Conservation (phyloP, 2,797 vertebrate species). For the Anguilla megastoma region DNA sequence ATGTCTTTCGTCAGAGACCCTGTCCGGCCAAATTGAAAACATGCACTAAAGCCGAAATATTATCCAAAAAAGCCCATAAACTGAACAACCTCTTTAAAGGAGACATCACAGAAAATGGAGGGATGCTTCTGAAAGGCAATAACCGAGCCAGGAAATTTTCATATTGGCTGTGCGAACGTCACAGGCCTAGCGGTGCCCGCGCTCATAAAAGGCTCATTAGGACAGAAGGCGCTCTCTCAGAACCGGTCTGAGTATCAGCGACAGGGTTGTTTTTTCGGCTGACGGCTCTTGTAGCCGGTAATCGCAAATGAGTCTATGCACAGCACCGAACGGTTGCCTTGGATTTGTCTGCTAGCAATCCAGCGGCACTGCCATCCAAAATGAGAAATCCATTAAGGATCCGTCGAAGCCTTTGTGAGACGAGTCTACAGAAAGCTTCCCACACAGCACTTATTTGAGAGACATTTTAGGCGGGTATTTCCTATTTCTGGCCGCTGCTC, state of each 20-base stretch:
- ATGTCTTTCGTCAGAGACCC: neutral
- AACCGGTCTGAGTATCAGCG: neutral
- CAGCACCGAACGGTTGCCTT: neutral
- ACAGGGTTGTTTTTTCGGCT: neutral
- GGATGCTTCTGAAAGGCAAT: neutral
- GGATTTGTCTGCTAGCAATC: neutral
- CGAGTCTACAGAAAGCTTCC: neutral
- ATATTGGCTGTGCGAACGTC: neutral
- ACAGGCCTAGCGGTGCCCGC: neutral
- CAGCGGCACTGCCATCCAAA: neutral
- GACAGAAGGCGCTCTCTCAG: neutral
- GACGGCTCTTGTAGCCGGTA: neutral
- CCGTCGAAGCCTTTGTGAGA: neutral
- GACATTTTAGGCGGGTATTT: neutral
- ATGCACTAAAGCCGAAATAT: neutral
- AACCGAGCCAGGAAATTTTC: neutral
- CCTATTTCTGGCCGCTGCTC: neutral
- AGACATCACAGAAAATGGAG: neutral
- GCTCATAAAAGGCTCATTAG: neutral
- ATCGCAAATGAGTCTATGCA: neutral
- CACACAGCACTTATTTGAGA: neutral
- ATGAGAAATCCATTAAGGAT: neutral
- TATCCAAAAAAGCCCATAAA: neutral
- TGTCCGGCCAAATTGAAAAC: neutral
- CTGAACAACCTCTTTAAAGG: neutral